phyloP scores from a whole-genome alignment of 1,140 invertebrate species.

The Colletes gigas region DNA sequence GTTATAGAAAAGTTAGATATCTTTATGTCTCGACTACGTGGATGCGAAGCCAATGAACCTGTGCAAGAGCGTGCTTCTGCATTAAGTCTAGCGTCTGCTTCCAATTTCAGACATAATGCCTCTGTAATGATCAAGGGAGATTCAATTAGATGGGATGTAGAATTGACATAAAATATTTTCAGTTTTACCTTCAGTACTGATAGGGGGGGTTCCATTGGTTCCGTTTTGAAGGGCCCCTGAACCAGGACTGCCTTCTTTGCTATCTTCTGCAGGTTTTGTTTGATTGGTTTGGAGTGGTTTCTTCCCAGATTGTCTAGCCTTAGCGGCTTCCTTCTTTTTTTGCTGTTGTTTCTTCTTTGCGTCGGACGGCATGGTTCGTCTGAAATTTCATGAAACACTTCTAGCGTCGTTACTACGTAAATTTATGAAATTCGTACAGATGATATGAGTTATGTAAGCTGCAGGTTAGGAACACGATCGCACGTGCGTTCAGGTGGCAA shows the following conservation, averaged over 20 bases:
- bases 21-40: slow-evolving; percentile 97
- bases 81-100: slow-evolving; percentile 94
- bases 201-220: slow-evolving; percentile 73
- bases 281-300: slow-evolving; percentile 74
- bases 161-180: not conserved
- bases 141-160: not conserved
- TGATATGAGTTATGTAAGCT: slow-evolving; percentile 47
- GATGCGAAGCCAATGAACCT: slow-evolving; percentile 96
- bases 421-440: not conserved
- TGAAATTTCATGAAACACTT: slow-evolving; percentile 24
- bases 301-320: slow-evolving; percentile 87
- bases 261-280: slow-evolving; percentile 80
- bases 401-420: not conserved
- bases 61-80: slow-evolving; percentile 97
- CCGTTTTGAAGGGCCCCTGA: slow-evolving; percentile 71
- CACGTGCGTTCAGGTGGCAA: slow-evolving; percentile 10
- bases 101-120: slow-evolving; percentile 92
- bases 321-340: slow-evolving; percentile 97
- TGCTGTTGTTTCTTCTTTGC: slow-evolving; percentile 98
- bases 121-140: slow-evolving; percentile 82
- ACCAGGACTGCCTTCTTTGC: slow-evolving; percentile 81
- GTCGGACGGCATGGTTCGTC: slow-evolving; percentile 93
- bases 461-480: slow-evolving; percentile 39
- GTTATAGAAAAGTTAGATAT: slow-evolving; percentile 98
- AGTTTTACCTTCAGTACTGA: slow-evolving; percentile 81